Conservation (phyloP, 92 coral and sea anemone genomes). For the Parazoanthus swiftii region DNA sequence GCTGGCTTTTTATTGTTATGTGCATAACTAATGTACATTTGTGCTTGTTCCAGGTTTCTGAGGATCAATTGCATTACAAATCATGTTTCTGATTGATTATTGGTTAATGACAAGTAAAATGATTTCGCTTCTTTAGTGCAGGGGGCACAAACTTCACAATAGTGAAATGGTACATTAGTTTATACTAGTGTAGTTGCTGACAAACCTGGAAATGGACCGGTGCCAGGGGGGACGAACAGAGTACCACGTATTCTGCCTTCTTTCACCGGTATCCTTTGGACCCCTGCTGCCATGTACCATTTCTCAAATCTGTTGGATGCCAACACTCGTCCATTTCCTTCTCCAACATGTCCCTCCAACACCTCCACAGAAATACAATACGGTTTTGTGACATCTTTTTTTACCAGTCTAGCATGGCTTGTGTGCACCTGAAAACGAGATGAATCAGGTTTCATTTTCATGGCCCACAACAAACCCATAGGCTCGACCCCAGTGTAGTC, state of each 20-base stretch:
- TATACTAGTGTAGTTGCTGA: background rate
- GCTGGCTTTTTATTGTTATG: no score
- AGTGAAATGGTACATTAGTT: no score
- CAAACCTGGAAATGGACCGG: constrained; percentile 54
- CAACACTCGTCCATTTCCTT: background rate
- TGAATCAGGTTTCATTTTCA: constrained; percentile 45
- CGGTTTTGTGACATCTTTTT: constrained; percentile 70
- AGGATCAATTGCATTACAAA: no score
- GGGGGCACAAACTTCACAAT: no score
- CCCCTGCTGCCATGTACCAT: constrained; percentile 53
- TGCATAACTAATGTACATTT: no score
- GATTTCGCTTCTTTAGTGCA: no score
- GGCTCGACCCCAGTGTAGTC: constrained; percentile 21
- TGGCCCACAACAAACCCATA: constrained; percentile 74
- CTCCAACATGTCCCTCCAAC: constrained; percentile 54
- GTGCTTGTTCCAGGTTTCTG: no score
- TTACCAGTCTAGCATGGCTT: constrained; percentile 53
- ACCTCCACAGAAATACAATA: constrained; percentile 57
- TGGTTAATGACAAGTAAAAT: no score
- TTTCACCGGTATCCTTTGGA: constrained; percentile 51
- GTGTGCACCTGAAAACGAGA: constrained; percentile 29
- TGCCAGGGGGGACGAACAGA: constrained; percentile 51
- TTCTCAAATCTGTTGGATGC: constrained; percentile 43
- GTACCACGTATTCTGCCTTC: constrained; percentile 52
- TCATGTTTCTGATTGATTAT: no score